Percentiles rank a stretch among this genome's conserved stretches.
Conservation (phyloP, 2,888 invertebrate genomes). For the Himalopsyche tibetana region DNA sequence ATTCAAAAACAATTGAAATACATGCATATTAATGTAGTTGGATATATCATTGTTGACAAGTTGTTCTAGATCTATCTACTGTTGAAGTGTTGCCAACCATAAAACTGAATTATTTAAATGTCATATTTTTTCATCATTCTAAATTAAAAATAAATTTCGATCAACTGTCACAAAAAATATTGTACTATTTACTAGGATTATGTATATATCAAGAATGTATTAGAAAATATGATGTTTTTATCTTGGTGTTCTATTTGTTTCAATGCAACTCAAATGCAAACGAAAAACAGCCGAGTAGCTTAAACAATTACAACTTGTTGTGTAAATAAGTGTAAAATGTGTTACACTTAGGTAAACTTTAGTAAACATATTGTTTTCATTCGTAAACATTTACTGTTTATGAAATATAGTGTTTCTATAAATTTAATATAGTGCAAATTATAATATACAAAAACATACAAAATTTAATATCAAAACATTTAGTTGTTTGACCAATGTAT, state of each 20-base stretch:
- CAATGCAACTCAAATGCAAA: neutral
- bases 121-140: neutral
- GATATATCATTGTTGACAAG: slow-evolving; percentile 16
- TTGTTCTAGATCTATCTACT: slow-evolving; percentile 25
- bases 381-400: no score
- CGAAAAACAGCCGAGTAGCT: neutral
- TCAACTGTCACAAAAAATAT: neutral
- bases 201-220: neutral
- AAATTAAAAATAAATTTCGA: neutral
- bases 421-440: no score
- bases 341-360: no score
- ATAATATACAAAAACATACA: no score
- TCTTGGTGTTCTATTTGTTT: neutral
- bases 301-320: no score
- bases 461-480: no score
- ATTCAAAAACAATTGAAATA: neutral
- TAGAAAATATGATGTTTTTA: slow-evolving; percentile 15
- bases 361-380: no score
- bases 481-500: no score
- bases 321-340: no score
- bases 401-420: no score
- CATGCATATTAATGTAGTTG: slow-evolving; percentile 11
- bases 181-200: neutral
- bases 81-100: slow-evolving; percentile 26
- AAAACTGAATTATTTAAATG: neutral